Base-by-base conservation (phyloP, 2,113 vertebrate genomes). In the Mesembrinibis cayennensis region DNA sequence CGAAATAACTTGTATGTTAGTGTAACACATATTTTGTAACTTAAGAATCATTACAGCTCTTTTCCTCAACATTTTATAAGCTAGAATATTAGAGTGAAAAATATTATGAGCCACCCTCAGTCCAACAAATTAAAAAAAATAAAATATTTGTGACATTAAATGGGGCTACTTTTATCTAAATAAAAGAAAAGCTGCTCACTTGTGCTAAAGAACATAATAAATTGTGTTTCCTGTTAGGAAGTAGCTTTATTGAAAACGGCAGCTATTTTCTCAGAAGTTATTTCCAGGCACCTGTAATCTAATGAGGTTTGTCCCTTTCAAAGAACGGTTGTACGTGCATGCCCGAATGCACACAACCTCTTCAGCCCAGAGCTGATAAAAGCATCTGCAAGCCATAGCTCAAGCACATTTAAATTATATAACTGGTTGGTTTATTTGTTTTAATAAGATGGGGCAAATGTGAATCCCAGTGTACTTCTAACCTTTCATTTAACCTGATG, bases 231-330 rank as follows among this genome's bases (percentile, higher is more conserved):
- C 94, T 97, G 38, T 96, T 84, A 97, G 94, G 96, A 98, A 98
- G 95, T 61, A 93, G 89, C 92, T 96, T 98, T 97, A 98, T 97
- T 98, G 95, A 98, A 98, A 98, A 95, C 83, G 89, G 90, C 95
- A 98, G 96, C 87, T 97, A 96, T 97, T 98, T 97, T 95, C 95
- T 97, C 94, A 84, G 90, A 96, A 96, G 92, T 96, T 98, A 97
- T 98, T 98, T 98, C 81, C 95, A 97, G 97, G 97, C 96, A 98
- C 97, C 96, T 98, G 96, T 97, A 97, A 98, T 98, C 97, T 98
- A 99, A 98, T 97, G 97, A 98, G 98, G 95, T 98, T 97, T 98
- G 97, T 98, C 97, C 97, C 97, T 98, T 98, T 97, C 97, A 97
- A 94, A 97, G 90, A 98, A 97, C 96, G 95, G 96, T 97, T 97